Conservation (phyloP, 2,113 vertebrate genomes). For the Panthera leo region DNA sequence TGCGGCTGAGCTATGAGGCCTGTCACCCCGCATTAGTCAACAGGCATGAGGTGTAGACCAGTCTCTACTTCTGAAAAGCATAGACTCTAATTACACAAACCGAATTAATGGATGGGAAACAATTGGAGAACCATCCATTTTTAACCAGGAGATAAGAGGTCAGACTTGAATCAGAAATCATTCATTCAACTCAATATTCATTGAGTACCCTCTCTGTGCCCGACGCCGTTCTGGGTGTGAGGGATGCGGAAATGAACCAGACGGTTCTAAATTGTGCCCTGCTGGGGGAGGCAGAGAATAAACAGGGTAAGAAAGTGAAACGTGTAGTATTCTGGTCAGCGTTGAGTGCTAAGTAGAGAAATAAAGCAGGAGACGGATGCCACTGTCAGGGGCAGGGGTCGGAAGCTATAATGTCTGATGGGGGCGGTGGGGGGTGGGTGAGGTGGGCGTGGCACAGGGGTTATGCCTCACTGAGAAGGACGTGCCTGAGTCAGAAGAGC, state of each 20-base stretch:
- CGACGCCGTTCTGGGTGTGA: accelerated
- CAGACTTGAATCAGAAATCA: not conserved
- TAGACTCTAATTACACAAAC: not conserved
- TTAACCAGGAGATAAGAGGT: not conserved
- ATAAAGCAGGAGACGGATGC: not conserved
- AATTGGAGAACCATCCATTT: not conserved
- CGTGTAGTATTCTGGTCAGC: not conserved
- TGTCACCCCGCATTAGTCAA: not conserved
- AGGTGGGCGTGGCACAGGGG: not conserved
- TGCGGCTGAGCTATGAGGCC: not conserved
- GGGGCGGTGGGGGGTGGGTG: accelerated
- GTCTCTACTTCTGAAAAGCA: not conserved
- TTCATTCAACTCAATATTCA: not conserved
- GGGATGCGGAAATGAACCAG: not conserved
- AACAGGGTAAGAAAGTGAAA: not conserved
- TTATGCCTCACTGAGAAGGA: not conserved
- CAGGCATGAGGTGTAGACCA: not conserved
- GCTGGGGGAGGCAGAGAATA: not conserved
- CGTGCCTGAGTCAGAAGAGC: not conserved
- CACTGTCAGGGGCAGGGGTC: no score
- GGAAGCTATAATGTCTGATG: not conserved
- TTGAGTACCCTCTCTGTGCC: not conserved
- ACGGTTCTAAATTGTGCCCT: not conserved
- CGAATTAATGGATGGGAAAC: not conserved
- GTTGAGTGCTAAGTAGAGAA: not conserved